Evolutionary conservation across 1,140 invertebrate species (phyloP), one percentile per base, ranked within the genome.

Genomic region (Lineus longissimus): DNA sequence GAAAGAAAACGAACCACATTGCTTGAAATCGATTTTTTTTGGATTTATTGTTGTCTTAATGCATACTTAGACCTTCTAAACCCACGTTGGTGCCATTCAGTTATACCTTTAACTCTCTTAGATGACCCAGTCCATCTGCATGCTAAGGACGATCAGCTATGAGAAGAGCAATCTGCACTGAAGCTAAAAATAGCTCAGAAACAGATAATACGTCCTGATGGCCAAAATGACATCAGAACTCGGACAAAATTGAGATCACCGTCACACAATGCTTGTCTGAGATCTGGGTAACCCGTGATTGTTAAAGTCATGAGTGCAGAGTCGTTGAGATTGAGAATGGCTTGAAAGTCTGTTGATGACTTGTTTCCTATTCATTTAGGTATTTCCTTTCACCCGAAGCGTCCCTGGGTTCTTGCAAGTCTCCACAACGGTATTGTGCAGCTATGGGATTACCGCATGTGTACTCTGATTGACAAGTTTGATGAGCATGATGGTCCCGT

Each of bases 401-500:
- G 97, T 66, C 97, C 97, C 68, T 99, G 97, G 97, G 89, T 99
- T 69, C 84, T 99, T 55, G 89, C 92, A 47, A 97, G 95, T 86
- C 89, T 99, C 61, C 97, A 99, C 86, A 98, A 92, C 87, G 97
- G 97, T 55, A 88, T 96, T 43, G 98, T 99, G 72, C 97, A 99
- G 80, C 84, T 99, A 63, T 99, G 97, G 97, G 97, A 99, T 81
- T 99, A 99, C 83, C 92, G 97, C 64, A 98, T 99, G 95, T 97
- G 95, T 80, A 97, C 97, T 15, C 83, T 99, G 55, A 84, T 99
- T 63, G 97, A 99, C 74, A 99, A 99, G 83, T 99, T 98, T 84
- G 97, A 99, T 82, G 97, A 99, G 81, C 97, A 99, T 79, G 97
- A 99, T 84, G 97, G 97, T 1, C 97, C 97, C 15, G 97, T 99